Percentiles rank a stretch among this genome's conserved stretches.
Conservation (phyloP, 2,113 vertebrate genomes). For the Cyphomyrus discorhynchus region DNA sequence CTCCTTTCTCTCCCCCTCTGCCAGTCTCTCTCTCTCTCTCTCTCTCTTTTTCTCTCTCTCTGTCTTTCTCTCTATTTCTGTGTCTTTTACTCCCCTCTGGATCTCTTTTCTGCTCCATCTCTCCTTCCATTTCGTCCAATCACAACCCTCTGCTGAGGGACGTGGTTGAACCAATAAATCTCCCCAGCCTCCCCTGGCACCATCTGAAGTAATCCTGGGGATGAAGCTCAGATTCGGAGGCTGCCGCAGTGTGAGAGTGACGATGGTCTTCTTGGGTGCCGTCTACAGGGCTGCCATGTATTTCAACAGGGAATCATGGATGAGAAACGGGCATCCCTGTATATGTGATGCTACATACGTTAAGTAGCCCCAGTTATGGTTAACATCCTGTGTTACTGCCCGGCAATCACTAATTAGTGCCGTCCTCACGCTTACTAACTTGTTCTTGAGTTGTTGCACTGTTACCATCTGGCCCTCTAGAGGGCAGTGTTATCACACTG, state of each 20-base stretch:
- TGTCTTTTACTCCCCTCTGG: neutral
- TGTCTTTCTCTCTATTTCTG: neutral
- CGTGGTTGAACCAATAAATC: neutral
- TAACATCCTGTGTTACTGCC: neutral
- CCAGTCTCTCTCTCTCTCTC: neutral
- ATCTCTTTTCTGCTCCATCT: neutral
- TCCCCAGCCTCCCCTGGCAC: neutral
- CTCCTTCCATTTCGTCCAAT: neutral
- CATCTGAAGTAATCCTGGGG: slow-evolving; percentile 5
- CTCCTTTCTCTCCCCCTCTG: no score
- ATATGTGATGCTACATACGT: neutral
- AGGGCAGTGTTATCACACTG: slow-evolving; percentile 7
- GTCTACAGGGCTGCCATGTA: neutral
- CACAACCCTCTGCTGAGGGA: neutral
- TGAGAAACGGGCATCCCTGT: neutral
- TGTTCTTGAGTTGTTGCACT: neutral
- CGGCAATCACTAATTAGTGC: neutral
- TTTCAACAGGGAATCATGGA: neutral
- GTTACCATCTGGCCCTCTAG: neutral
- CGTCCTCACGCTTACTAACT: neutral
- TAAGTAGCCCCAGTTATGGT: neutral
- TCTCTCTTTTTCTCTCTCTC: neutral
- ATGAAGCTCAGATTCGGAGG: neutral
- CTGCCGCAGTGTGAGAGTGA: neutral
- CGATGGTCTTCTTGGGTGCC: neutral